Base-by-base conservation (phyloP, 2,113 vertebrate genomes). In the Galeopterus variegatus region DNA sequence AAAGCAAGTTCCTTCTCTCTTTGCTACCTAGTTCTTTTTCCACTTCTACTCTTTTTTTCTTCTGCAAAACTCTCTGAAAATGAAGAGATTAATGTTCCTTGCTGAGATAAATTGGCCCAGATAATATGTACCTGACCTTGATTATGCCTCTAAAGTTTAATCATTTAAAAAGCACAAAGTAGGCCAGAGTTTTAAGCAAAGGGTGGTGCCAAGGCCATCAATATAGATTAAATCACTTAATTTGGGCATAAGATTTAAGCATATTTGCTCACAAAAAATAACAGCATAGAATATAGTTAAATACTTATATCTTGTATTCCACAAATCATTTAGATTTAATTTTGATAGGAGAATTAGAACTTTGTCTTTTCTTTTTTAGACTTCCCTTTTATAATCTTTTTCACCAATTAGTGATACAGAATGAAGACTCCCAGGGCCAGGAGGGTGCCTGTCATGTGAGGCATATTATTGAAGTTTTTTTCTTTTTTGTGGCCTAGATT, bases 101-200 rank as follows among this genome's bases (percentile, higher is more conserved):
- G 58, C 67, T 77, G 17, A 67, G 75, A 93, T 83, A 90, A 92
- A 83, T 0, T 89, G n/a, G 52, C 50, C 58, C 1, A 48, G 33
- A 62, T 91, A 84, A 77, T 72, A 80, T 69, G 82, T 28, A 15
- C 23, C 24, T 64, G 77, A 62, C 12, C 41, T 80, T 50, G 91
- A 23, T 17, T 70, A 76, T 88, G 26, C 8, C n/a, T 90, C n/a
- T 93, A 88, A 93, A 77, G 45, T 21, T 9, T 28, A 36, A 62
- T 65, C 10, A 70, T 91, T 93, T 50, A 41, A 64, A 94, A 96
- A 95, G 3, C 77, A 76, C 28, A 70, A 69, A 87, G 10, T 52
- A 15, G 52, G 26, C 62, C 54, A 75, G 65, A 82, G 8, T 73
- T 45, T 6, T 58, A 88, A 76, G n/a, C 9, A 72, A 91, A 67